Conservation (phyloP, 37 sponge, comb jelly and placozoan genomes). For the Petrosia ficiformis region DNA sequence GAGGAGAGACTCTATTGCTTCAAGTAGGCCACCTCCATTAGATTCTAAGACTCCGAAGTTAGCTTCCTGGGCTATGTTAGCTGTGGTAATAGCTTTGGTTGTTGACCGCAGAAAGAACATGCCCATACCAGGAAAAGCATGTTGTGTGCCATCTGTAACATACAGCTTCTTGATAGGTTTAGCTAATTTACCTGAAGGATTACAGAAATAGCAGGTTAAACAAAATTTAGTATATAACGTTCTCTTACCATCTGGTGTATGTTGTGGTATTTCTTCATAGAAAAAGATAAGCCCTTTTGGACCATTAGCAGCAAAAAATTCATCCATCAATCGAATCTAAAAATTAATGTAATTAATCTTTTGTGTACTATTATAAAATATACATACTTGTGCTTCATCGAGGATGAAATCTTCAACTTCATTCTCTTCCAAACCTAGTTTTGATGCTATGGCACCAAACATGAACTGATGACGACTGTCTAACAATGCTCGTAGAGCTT, state of each 20-base stretch:
- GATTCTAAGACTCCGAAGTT: constrained; percentile 35
- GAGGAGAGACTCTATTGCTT: constrained; percentile 80
- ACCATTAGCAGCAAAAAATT: constrained; percentile 71
- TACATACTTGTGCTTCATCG: constrained; percentile 33
- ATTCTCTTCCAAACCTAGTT: constrained; percentile 39
- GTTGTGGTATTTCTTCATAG: constrained; percentile 29
- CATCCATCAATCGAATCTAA: constrained; percentile 49
- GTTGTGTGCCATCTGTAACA: constrained; percentile 76
- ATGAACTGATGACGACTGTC: constrained; percentile 84
- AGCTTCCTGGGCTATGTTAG: constrained; percentile 56
- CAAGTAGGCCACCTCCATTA: constrained; percentile 55
- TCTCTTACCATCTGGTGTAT: constrained; percentile 2
- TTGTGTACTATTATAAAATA: neutral
- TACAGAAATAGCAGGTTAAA: neutral
- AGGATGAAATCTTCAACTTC: constrained; percentile 64
- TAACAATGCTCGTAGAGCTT: constrained; percentile 76
- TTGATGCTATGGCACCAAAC: constrained; percentile 22
- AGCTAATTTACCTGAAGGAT: constrained; percentile 15
- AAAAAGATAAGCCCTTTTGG: constrained; percentile 50
- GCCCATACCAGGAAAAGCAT: constrained; percentile 68
- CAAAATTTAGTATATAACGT: too few relatives aligned
- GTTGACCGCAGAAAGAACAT: constrained; percentile 60
- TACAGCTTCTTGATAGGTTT: constrained; percentile 42
- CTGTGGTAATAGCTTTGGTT: constrained; percentile 56
- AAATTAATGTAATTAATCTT: neutral